Evolutionary conservation across 2,113 vertebrate genomes (phyloP).

Genomic region (Brienomyrus brachyistius): DNA sequence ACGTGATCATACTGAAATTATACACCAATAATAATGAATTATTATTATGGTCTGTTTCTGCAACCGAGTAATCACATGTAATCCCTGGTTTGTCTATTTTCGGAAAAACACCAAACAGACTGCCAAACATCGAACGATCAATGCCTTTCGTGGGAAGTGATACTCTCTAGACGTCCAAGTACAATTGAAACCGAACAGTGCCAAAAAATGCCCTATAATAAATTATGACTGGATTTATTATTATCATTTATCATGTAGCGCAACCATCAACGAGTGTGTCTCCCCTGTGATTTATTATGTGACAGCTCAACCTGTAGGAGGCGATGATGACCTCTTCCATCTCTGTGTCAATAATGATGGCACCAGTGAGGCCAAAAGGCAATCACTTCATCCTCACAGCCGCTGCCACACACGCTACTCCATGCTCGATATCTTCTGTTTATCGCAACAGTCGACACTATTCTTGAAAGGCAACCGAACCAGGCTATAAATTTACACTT

Average conservation of each 20-base stretch:
- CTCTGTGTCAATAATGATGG: not conserved
- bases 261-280: not conserved
- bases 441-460: not conserved
- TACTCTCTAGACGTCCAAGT: not conserved
- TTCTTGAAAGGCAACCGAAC: not conserved
- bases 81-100: not conserved
- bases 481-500: not conserved
- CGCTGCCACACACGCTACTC: not conserved
- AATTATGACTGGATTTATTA: not conserved
- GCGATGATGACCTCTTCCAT: not conserved
- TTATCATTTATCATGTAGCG: not conserved
- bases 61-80: not conserved
- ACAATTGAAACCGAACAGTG: not conserved
- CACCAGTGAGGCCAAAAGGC: not conserved
- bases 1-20: not conserved
- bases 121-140: not conserved
- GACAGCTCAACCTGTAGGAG: not conserved
- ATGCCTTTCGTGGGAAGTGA: not conserved
- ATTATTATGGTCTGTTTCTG: not conserved
- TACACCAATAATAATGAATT: not conserved
- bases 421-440: not conserved
- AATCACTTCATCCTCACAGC: not conserved
- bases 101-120: not conserved
- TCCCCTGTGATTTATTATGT: not conserved
- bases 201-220: not conserved